A percentile compares a stretch with the other conserved stretches of the same genome.
phyloP scores from a whole-genome alignment of 2,888 invertebrate genomes.

The Machimus rusticus region DNA sequence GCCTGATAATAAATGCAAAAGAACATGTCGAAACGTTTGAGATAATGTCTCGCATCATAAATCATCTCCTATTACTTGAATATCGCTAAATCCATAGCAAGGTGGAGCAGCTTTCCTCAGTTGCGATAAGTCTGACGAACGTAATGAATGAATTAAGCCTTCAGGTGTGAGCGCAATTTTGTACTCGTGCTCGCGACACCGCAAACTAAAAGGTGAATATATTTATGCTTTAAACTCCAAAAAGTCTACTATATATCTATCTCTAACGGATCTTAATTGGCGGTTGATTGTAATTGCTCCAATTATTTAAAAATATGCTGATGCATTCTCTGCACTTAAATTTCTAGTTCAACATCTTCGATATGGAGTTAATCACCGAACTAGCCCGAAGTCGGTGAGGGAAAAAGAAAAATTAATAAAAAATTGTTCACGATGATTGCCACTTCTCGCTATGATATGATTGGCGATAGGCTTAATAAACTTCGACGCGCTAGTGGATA shows the following conservation, averaged over 20 bases:
- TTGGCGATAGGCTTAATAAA: neutral
- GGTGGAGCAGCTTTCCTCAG: neutral
- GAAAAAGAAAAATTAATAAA: neutral
- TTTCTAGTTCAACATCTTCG: constrained; percentile 33
- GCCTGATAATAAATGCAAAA: neutral
- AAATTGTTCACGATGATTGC: neutral
- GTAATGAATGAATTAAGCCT: neutral
- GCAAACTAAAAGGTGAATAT: neutral
- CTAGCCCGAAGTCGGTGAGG: neutral
- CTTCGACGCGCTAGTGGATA: neutral
- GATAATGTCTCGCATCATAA: neutral
- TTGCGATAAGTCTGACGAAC: neutral
- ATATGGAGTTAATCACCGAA: constrained; percentile 18
- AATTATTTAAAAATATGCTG: constrained; percentile 23
- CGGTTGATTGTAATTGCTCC: constrained; percentile 13
- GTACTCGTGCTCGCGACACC: neutral
- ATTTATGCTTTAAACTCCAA: neutral
- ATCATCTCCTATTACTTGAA: neutral
- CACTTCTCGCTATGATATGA: neutral
- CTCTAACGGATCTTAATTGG: constrained; percentile 18
- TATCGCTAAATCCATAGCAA: neutral
- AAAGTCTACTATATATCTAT: neutral
- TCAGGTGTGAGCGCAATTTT: neutral
- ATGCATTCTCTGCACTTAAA: constrained; percentile 13
- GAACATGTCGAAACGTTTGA: neutral